Evolutionary conservation across 2,113 vertebrate species (phyloP), one percentile per base, ranked within the genome.

Genomic region (Suncus etruscus): DNA sequence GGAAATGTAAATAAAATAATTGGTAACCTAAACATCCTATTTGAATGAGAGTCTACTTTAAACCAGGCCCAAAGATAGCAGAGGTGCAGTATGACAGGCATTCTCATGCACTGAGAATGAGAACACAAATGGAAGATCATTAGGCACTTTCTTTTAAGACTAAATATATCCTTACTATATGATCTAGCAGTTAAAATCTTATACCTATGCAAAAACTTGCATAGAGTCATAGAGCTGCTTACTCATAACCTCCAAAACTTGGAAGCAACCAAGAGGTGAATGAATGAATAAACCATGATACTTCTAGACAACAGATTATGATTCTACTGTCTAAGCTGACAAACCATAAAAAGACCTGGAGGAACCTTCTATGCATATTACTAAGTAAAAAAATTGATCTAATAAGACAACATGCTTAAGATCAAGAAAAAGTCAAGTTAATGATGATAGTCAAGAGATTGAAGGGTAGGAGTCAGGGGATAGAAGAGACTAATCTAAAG

Each of bases 1-100:
- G 45, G 29, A 76, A 87, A 69, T 39, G 29, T 29, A 76, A 69
- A 61, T 69, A 27, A 61, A 92, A 75, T 22, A 87, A 27, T 74
- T 39, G 82, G 63, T 87, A 61, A 76, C 29, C 20, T 54, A 54
- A 29, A 50, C n/a, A 24, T 32, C 24, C 6, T 20, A 50, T 69
- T 48, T 48, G 48, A 76, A 69, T 12, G 22, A 29, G 48, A 75
- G 24, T 50, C 1, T 32, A 32, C 69, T 24, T 29, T 0, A 15
- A 48, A 87, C 70, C 75, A 32, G 3, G 39, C 32, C 63, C 24
- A 69, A 50, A 50, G 70, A 32, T 50, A 50, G 4, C 29, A 39
- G 24, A 22, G 16, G 25, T 9, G 9, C 50, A 32, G 91, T 87
- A 2, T 29, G 48, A 29, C 1, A 76, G 63, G 48, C 45, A 29